Evolutionary conservation across 2,797 vertebrate species (phyloP), one percentile per base, ranked within the genome.

Genomic region (Poeciliopsis turneri): DNA sequence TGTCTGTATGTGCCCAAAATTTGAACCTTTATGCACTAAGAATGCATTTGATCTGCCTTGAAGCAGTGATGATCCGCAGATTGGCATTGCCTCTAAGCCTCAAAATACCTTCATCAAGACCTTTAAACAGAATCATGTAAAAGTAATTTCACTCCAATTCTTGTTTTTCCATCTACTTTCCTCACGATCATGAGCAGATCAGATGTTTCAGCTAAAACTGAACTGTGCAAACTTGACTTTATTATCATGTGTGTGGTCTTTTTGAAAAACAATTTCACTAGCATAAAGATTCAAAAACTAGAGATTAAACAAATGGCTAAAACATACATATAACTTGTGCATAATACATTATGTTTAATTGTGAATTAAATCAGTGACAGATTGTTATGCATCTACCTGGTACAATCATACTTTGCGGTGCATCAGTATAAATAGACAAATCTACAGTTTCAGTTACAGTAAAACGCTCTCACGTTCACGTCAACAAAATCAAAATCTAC

Each of bases 341-440:
- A 78, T 76, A 72, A 76, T 18, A 64, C 64, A 75, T 70, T 75
- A 43, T 78, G 46, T 66, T 53, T 10, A 46, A 23, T 51, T 78
- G 39, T 6, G 71, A 80, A 59, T 73, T 74, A 68, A 79, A 75
- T 3, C 43, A 82, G 41, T 61, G 53, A 78, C 66, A 0, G 1
- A 75, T 75, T 70, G 55, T 51, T 10, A 64, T 18, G 59, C 33
- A 25, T 53, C 57, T n/a, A 75, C 9, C 4, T 53, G 51, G 76
- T 36, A 36, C 8, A 57, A 39, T 73, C 25, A 18, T 12, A 43
- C 69, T 64, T 23, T 78, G 47, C 72, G 15, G 39, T 78, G 45
- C 71, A 82, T 82, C 72, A 76, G 59, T 33, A 61, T 20, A 78
- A 51, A 30, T 57, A 86, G 87, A 46, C 43, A 88, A 86, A 86